phyloP scores from a whole-genome alignment of 2,888 invertebrate species.

The Strigamia transsilvanica region DNA sequence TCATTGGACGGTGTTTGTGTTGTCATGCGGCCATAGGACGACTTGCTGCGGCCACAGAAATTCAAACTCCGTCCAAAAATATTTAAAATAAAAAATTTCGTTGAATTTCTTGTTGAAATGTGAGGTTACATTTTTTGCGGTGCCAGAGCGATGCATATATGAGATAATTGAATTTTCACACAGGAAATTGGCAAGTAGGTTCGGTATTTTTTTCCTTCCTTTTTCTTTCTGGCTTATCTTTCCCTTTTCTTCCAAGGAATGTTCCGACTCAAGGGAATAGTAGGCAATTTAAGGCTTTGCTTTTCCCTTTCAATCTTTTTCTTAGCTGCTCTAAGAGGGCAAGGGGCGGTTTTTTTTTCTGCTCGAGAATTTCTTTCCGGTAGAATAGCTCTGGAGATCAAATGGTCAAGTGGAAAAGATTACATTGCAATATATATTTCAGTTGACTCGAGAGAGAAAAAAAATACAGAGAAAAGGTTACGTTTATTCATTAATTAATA shows the following conservation, averaged over 20 bases:
- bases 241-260: slow-evolving; percentile 17
- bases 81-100: no score
- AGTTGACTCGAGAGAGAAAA: neutral
- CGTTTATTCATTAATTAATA: no score
- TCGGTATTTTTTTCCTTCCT: neutral
- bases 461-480: neutral
- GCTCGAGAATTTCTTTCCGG: neutral
- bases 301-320: neutral
- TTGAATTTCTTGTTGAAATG: no score
- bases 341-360: slow-evolving; percentile 9
- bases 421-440: neutral
- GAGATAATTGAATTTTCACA: slow-evolving; percentile 20
- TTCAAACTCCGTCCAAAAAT: no score
- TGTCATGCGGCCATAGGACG: no score
- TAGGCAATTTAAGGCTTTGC: neutral
- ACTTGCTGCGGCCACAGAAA: no score
- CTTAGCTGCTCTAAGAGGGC: neutral
- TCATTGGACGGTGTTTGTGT: no score
- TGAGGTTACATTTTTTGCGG: neutral
- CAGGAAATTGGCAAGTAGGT: neutral
- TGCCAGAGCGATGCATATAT: neutral
- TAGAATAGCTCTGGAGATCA: slow-evolving; percentile 5
- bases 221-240: neutral
- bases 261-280: slow-evolving; percentile 10
- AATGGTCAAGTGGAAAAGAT: slow-evolving; percentile 42